phyloP scores from a whole-genome alignment of 2,113 vertebrate species.

The Tragelaphus scriptus region DNA sequence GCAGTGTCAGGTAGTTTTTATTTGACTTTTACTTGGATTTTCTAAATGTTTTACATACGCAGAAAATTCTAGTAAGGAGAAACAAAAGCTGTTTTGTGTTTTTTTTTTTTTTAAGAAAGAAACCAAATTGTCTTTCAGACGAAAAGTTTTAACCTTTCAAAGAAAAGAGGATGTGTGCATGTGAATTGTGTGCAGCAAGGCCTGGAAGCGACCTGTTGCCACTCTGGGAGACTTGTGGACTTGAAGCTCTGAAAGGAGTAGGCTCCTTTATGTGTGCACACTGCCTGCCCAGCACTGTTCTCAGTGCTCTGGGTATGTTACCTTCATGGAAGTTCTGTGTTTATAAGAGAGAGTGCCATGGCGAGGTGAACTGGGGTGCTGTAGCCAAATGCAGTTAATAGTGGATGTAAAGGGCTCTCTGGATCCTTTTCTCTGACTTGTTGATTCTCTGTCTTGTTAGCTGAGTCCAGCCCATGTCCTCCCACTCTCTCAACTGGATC shows the following conservation, averaged over 20 bases:
- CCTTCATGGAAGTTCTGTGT: background rate
- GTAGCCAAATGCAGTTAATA: too few relatives aligned
- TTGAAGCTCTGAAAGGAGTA: background rate
- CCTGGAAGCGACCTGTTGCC: background rate
- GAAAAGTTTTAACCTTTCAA: constrained; percentile 7
- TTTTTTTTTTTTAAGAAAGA: background rate
- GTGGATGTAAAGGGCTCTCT: too few relatives aligned
- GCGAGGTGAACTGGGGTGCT: background rate
- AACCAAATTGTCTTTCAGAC: background rate
- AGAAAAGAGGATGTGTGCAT: constrained; percentile 20
- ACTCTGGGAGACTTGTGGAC: background rate
- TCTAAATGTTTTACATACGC: background rate
- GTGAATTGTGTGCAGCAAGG: background rate
- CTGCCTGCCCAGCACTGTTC: rapidly evolving
- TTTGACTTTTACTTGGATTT: constrained; percentile 23
- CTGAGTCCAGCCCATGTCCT: background rate
- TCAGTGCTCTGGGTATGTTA: background rate
- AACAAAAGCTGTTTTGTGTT: background rate
- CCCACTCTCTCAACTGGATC: background rate
- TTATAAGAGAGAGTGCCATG: rapidly evolving
- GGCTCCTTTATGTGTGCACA: background rate
- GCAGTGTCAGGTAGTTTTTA: background rate
- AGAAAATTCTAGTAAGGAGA: background rate
- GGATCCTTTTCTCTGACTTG: background rate
- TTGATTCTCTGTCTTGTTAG: background rate